phyloP scores from a whole-genome alignment of 2,113 vertebrate species.

The Microtus pennsylvanicus region DNA sequence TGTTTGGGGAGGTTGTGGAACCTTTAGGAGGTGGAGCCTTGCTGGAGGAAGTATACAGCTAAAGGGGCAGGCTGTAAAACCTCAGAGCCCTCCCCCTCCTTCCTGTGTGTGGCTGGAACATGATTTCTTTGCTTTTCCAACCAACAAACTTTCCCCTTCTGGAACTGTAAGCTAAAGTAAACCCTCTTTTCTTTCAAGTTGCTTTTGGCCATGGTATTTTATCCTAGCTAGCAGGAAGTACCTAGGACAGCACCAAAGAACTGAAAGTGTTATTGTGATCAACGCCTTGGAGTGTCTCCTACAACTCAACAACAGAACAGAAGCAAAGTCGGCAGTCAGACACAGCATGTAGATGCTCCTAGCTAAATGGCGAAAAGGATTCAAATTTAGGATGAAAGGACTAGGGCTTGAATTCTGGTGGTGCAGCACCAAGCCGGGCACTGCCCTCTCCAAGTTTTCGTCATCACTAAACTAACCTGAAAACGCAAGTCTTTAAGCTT shows the following conservation, averaged over 20 bases:
- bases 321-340: not conserved
- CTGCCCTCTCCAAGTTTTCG: not conserved
- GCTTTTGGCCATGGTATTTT: not conserved
- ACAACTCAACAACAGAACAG: not conserved
- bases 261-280: not conserved
- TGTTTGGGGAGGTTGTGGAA: not conserved
- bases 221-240: not conserved
- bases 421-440: not conserved
- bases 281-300: not conserved
- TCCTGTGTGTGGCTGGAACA: not conserved
- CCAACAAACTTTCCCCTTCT: not conserved
- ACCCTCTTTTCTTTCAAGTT: not conserved
- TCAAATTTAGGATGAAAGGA: not conserved
- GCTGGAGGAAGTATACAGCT: not conserved
- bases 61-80: not conserved
- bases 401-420: not conserved
- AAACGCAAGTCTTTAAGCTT: not conserved
- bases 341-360: not conserved
- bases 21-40: not conserved
- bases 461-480: not conserved
- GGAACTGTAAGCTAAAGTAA: not conserved
- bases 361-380: not conserved
- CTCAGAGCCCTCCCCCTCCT: not conserved
- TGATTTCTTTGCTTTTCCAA: not conserved
- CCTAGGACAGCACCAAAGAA: not conserved